Percentiles rank a stretch among this genome's conserved stretches.
phyloP scores from a whole-genome alignment of 2,888 invertebrate species.

The Ctenicera cuprea region DNA sequence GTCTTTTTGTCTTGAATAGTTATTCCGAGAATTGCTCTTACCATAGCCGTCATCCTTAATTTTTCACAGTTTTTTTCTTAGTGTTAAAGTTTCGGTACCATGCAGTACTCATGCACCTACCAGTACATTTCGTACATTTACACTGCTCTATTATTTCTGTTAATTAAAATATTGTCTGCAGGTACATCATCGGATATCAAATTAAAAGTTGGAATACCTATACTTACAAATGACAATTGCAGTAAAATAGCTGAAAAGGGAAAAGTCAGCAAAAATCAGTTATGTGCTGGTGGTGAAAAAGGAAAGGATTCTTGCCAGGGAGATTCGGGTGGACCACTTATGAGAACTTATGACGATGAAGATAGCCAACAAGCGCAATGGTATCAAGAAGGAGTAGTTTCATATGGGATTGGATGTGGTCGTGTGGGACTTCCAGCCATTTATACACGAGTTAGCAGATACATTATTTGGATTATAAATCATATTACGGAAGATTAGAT shows the following conservation, averaged over 20 bases:
- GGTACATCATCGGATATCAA: neutral
- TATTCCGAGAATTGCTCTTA: no score
- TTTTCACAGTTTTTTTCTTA: no score
- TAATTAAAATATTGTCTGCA: neutral
- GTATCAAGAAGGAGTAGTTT: constrained; percentile 80
- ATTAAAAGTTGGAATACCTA: neutral
- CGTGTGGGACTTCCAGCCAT: constrained; percentile 84
- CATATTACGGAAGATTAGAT: constrained; percentile 61
- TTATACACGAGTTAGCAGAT: constrained; percentile 83
- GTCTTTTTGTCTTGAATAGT: no score
- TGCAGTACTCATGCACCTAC: no score
- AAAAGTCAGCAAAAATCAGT: neutral
- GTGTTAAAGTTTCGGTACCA: no score
- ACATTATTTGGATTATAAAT: constrained; percentile 84
- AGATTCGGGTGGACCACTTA: constrained; percentile 76
- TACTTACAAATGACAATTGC: neutral
- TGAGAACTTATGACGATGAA: constrained; percentile 72
- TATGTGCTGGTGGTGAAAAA: neutral
- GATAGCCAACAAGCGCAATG: constrained; percentile 36
- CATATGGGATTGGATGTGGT: constrained; percentile 89
- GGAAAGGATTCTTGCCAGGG: neutral
- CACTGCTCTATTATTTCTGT: no score
- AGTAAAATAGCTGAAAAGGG: no score
- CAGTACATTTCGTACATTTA: no score
- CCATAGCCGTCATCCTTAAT: no score